Conservation (phyloP, 2,888 invertebrate species). For the Andrena trimmerana region DNA sequence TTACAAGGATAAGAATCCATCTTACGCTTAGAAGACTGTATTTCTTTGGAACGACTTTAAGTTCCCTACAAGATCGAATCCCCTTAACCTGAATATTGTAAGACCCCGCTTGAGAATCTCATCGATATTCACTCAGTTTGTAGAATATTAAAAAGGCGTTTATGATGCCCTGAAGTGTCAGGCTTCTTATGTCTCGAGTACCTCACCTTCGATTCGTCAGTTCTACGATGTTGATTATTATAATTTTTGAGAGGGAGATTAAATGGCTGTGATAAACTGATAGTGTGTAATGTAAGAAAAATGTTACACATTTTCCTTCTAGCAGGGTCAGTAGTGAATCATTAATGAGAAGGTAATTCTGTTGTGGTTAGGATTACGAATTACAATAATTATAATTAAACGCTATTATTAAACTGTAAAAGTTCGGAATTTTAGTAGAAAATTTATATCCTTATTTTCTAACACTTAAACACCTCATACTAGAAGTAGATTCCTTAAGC, state of each 20-base stretch:
- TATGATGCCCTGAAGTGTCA: conserved; percentile 45
- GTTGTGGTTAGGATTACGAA: neutral
- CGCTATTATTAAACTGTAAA: neutral
- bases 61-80: conserved; percentile 64
- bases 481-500: too few relatives aligned
- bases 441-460: too few relatives aligned
- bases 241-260: neutral
- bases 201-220: conserved; percentile 15
- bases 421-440: too few relatives aligned
- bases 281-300: too few relatives aligned
- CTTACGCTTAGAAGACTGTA: conserved; percentile 50
- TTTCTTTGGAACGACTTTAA: conserved; percentile 60
- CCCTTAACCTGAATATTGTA: conserved; percentile 71
- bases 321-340: neutral
- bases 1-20: conserved; percentile 47
- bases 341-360: neutral
- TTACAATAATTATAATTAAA: neutral
- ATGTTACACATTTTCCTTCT: too few relatives aligned
- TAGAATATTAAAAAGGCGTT: conserved; percentile 66
- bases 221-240: conserved; percentile 4
- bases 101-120: conserved; percentile 51
- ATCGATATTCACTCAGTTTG: conserved; percentile 67
- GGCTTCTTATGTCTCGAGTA: conserved; percentile 43
- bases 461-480: too few relatives aligned
- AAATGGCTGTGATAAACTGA: neutral